These are phyloP conservation scores for Hoplostethus mediterraneus DNA, from an alignment of 2,797 vertebrate species.

Conservation along the genomic window DNA sequence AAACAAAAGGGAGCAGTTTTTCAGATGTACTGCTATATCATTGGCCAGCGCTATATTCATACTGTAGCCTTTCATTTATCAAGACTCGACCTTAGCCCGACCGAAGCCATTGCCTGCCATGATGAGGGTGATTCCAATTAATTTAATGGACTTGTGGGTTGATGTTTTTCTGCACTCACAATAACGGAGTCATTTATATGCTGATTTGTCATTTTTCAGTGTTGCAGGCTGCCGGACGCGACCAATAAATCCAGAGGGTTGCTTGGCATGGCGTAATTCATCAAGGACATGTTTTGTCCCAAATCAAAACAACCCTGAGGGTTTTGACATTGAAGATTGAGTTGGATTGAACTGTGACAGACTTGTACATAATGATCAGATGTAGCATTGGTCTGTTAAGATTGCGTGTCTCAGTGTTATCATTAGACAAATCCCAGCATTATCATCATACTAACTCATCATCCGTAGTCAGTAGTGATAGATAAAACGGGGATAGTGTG, in stretches of 20 bases:
- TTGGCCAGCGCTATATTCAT: constrained; percentile 75
- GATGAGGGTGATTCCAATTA: constrained; percentile 80
- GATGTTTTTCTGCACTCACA: constrained; percentile 75
- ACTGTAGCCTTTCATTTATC: constrained; percentile 80
- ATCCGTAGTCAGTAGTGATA: constrained; percentile 33
- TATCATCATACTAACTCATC: constrained; percentile 70
- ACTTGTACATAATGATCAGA: constrained; percentile 63
- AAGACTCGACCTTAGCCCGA: constrained; percentile 59
- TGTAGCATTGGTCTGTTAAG: constrained; percentile 52
- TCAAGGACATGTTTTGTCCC: constrained; percentile 71
- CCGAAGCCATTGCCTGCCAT: constrained; percentile 59
- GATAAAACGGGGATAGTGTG: constrained; percentile 53
- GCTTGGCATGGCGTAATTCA: constrained; percentile 67
- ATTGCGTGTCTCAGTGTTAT: constrained; percentile 73
- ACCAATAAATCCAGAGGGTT: constrained; percentile 73
- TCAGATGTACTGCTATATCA: constrained; percentile 72
- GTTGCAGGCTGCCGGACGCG: constrained; percentile 58
- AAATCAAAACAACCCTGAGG: constrained; percentile 72
- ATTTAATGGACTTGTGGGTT: constrained; percentile 83
- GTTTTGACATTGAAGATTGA: constrained; percentile 76
- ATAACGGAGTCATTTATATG: constrained; percentile 82
- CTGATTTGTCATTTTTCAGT: constrained; percentile 79
- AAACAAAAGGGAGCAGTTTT: constrained; percentile 84
- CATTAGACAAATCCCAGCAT: constrained; percentile 75
- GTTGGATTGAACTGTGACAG: constrained; percentile 50